phyloP scores from a whole-genome alignment of 2,113 vertebrate genomes.

The Halcyon senegalensis region DNA sequence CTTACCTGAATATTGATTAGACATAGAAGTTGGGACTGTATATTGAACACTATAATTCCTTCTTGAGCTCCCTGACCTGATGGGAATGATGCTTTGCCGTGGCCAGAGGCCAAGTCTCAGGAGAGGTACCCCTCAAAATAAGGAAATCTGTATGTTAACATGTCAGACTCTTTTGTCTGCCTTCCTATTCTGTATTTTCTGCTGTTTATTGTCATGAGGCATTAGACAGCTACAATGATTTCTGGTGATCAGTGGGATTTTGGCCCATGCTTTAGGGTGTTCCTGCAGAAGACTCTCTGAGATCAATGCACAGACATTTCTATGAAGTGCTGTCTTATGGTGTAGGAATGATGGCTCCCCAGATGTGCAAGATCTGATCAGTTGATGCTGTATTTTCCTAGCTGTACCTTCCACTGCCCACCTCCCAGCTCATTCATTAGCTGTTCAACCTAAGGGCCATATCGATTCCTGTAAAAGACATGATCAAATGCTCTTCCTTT shows the following conservation, averaged over 20 bases:
- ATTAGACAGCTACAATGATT: background rate
- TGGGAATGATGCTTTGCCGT: background rate
- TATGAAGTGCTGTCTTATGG: background rate
- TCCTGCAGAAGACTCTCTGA: background rate
- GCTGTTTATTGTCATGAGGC: background rate
- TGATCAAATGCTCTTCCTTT: background rate
- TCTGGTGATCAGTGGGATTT: background rate
- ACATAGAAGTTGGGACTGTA: background rate
- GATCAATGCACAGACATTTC: background rate
- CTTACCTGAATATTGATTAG: background rate
- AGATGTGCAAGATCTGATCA: background rate
- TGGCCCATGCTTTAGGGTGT: background rate
- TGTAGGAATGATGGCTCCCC: background rate
- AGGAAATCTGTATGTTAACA: background rate
- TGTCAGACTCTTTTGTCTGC: background rate
- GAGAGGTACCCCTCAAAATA: background rate
- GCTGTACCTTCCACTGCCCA: background rate
- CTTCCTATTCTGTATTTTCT: background rate
- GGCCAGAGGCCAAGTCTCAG: background rate
- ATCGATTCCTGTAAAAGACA: background rate
- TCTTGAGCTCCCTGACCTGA: background rate
- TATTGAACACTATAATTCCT: background rate
- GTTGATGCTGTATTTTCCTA: background rate
- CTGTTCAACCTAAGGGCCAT: background rate
- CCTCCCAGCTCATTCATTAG: background rate